These are phyloP conservation scores for Salvator merianae DNA, from an alignment of 2,113 vertebrate genomes.

Conservation along the genomic window DNA sequence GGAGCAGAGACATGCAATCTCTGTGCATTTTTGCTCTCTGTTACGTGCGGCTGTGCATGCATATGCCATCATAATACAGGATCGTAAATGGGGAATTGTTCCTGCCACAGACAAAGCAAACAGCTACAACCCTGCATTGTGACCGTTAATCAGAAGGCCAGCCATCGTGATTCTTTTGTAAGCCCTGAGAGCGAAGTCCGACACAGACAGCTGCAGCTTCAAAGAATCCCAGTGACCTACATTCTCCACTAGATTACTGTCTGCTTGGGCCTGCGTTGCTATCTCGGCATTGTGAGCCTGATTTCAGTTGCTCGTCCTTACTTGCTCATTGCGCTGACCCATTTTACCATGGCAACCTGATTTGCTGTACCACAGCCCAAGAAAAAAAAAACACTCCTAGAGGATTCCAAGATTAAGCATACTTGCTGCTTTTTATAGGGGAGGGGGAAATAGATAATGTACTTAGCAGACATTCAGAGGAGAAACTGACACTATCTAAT, in stretches of 20 bases:
- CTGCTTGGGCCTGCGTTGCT: conserved; percentile 69
- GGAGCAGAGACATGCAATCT: conserved; percentile 39
- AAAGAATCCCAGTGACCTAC: conserved; percentile 88
- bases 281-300: conserved; percentile 61
- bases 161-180: conserved; percentile 58
- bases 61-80: conserved; percentile 56
- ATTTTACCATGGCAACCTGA: conserved; percentile 87
- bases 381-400: conserved; percentile 62
- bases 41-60: neutral
- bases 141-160: conserved; percentile 49
- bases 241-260: conserved; percentile 85
- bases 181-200: conserved; percentile 66
- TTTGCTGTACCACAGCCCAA: conserved; percentile 62
- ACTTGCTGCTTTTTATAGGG: conserved; percentile 43
- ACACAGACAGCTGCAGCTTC: conserved; percentile 75
- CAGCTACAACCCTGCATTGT: conserved; percentile 23
- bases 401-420: conserved; percentile 73
- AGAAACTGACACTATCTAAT: conserved; percentile 55
- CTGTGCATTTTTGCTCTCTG: conserved; percentile 36
- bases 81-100: conserved; percentile 64
- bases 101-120: conserved; percentile 56
- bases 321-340: conserved; percentile 83
- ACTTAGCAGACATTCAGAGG: conserved; percentile 45
- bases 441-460: conserved; percentile 34
- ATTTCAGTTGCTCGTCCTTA: conserved; percentile 76